phyloP scores from a whole-genome alignment of 2,797 vertebrate genomes.

The Catharus ustulatus region DNA sequence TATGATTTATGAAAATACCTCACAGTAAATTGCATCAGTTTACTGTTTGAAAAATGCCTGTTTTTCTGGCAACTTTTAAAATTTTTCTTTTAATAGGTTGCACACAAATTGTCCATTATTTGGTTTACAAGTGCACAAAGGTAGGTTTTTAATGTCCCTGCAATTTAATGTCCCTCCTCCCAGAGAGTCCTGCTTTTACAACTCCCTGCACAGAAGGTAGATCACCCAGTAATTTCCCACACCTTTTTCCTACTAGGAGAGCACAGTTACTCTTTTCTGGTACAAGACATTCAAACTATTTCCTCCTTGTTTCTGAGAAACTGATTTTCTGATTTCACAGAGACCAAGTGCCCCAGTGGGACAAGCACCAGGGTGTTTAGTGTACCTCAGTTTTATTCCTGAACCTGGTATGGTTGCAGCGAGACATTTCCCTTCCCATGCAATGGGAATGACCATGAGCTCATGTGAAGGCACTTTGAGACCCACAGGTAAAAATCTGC shows the following conservation, averaged over 20 bases:
- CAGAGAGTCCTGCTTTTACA: neutral
- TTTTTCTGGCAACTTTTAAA: neutral
- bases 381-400: neutral
- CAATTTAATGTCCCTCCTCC: neutral
- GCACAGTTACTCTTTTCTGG: neutral
- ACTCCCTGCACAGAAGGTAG: neutral
- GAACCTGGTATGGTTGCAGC: neutral
- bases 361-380: neutral
- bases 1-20: slow-evolving; percentile 14
- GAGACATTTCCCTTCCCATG: neutral
- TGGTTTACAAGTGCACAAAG: neutral
- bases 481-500: neutral
- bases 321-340: neutral
- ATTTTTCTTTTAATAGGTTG: neutral
- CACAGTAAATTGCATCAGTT: neutral
- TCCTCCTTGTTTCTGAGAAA: neutral
- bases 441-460: accelerated
- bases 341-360: neutral
- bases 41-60: neutral
- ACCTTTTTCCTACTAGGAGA: neutral
- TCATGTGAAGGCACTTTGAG: neutral
- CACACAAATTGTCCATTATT: neutral
- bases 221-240: neutral
- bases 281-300: neutral
- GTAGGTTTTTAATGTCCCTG: neutral